Percentiles rank a stretch among this genome's conserved stretches.
Evolutionary conservation across 1,140 invertebrate species (phyloP).

Genomic region (Orussus abietinus): DNA sequence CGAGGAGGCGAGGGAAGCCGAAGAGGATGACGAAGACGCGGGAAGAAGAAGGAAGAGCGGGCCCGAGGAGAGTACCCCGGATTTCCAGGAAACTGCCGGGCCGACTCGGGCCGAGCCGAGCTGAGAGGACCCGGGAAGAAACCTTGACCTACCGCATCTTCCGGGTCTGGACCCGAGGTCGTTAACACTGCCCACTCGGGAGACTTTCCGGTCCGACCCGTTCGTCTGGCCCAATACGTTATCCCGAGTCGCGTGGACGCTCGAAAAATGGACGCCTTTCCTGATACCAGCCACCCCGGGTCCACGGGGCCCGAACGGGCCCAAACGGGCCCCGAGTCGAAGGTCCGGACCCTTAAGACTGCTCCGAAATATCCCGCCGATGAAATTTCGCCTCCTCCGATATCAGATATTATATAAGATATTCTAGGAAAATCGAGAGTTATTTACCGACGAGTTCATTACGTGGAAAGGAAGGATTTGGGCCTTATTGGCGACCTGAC

Average conservation of each 20-base stretch:
- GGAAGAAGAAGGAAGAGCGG: slow-evolving; percentile 31
- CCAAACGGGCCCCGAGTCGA: slow-evolving; percentile 23
- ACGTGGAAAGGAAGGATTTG: too few species aligned
- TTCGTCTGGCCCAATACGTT: too few species aligned
- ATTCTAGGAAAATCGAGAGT: too few species aligned
- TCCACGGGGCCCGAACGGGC: slow-evolving; percentile 18
- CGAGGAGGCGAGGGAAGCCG: slow-evolving; percentile 33
- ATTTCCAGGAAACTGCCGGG: not conserved
- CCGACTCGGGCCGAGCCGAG: not conserved
- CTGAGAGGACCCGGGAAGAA: not conserved
- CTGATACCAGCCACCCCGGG: slow-evolving; percentile 25
- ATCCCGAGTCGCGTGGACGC: too few species aligned
- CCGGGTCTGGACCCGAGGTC: not conserved
- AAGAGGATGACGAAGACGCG: slow-evolving; percentile 23
- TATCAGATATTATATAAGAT: too few species aligned
- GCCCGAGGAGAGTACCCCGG: slow-evolving; percentile 20
- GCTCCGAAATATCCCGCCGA: too few species aligned
- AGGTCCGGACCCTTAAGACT: slow-evolving; percentile 24
- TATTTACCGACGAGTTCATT: too few species aligned
- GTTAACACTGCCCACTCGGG: too few species aligned
- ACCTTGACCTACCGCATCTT: not conserved
- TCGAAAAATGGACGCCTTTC: slow-evolving; percentile 28
- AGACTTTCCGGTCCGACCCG: too few species aligned
- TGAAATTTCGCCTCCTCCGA: too few species aligned
- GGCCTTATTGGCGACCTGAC: too few species aligned